Evolutionary conservation across 2,888 invertebrate genomes (phyloP).

Genomic region (Sarcophaga variegata): DNA sequence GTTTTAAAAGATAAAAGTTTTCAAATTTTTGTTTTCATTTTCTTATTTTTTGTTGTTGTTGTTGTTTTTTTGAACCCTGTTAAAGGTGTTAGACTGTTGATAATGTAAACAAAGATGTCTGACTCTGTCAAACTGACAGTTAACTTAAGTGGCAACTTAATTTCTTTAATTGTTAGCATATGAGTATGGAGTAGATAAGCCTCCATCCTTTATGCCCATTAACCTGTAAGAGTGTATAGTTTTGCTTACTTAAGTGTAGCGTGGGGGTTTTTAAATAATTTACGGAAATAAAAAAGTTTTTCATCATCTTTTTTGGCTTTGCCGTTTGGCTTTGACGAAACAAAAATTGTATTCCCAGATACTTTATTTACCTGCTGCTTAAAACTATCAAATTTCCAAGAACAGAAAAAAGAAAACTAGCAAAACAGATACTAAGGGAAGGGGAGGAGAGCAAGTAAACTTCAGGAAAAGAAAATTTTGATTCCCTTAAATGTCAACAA

Average conservation of each 20-base stretch:
- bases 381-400: constrained; percentile 65
- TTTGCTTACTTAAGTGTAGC: constrained; percentile 8
- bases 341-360: not conserved
- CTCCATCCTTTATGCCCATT: not conserved
- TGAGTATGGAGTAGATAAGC: constrained; percentile 49
- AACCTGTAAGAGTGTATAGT: too few relatives aligned
- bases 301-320: not conserved
- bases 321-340: not conserved
- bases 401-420: constrained; percentile 3
- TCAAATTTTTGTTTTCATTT: not conserved
- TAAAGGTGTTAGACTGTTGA: constrained; percentile 81
- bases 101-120: constrained; percentile 78
- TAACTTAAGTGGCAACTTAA: constrained; percentile 81
- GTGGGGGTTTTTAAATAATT: constrained; percentile 52
- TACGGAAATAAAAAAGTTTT: constrained; percentile 47
- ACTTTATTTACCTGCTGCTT: not conserved
- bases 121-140: constrained; percentile 80
- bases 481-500: constrained; percentile 22
- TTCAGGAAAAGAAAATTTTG: constrained; percentile 54
- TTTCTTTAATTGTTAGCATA: constrained; percentile 80
- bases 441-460: too few relatives aligned
- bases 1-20: constrained; percentile 48
- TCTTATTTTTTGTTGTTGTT: too few relatives aligned
- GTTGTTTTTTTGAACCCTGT: not conserved
- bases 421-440: constrained; percentile 3